Evolutionary conservation across 2,797 vertebrate genomes (phyloP).

Genomic region (Poeciliopsis presidionis): DNA sequence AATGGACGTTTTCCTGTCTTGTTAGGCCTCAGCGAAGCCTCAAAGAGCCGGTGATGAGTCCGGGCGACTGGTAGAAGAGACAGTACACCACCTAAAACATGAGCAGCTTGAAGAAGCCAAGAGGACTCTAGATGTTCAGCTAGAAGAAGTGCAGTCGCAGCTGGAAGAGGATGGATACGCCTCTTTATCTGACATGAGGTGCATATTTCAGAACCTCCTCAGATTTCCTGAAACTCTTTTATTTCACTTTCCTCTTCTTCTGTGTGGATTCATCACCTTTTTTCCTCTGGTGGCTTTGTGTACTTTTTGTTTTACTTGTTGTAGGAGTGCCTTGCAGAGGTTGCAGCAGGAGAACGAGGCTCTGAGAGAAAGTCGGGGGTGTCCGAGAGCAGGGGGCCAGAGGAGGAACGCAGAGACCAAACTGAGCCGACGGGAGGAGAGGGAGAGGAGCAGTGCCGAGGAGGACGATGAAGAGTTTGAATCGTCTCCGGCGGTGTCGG

Average conservation of each 20-base stretch:
- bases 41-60: slow-evolving; percentile 26
- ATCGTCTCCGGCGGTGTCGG: slow-evolving; percentile 12
- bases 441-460: slow-evolving; percentile 24
- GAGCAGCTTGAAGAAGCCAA: slow-evolving; percentile 76
- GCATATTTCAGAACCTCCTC: slow-evolving; percentile 13
- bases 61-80: slow-evolving; percentile 40
- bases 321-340: slow-evolving; percentile 84
- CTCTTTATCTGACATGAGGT: slow-evolving; percentile 89
- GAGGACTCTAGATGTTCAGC: slow-evolving; percentile 78
- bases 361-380: slow-evolving; percentile 65
- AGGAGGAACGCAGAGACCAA: slow-evolving; percentile 24
- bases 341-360: slow-evolving; percentile 84
- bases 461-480: slow-evolving; percentile 30
- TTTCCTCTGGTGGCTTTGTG: background rate
- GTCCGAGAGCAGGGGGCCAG: slow-evolving; percentile 45
- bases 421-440: slow-evolving; percentile 57
- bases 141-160: slow-evolving; percentile 81
- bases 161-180: slow-evolving; percentile 84
- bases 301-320: background rate
- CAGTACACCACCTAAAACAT: slow-evolving; percentile 54
- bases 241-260: background rate
- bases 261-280: background rate
- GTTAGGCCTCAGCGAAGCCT: slow-evolving; percentile 50
- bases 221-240: background rate
- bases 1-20: background rate